phyloP scores from a whole-genome alignment of 92 coral and sea anemone genomes.

The Parazoanthus darwini region DNA sequence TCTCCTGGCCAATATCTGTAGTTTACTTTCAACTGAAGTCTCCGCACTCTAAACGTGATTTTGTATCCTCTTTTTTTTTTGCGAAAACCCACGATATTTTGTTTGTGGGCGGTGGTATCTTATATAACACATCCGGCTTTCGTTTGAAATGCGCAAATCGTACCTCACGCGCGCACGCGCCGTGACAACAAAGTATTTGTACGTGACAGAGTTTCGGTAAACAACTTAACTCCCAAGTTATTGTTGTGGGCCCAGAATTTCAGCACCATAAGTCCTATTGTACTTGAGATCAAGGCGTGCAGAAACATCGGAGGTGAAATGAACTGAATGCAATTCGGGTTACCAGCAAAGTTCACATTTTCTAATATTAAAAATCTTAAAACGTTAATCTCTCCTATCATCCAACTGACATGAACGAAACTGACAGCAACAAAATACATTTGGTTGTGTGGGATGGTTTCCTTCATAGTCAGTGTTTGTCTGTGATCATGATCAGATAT shows the following conservation, averaged over 20 bases:
- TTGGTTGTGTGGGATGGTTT: neutral
- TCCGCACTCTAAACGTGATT: neutral
- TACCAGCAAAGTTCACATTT: neutral
- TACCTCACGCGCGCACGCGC: neutral
- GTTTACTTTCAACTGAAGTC: neutral
- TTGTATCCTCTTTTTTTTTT: neutral
- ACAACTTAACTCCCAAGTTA: neutral
- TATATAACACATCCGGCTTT: neutral
- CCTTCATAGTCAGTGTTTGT: neutral
- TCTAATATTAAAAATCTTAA: neutral
- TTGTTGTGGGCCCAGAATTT: constrained; percentile 1
- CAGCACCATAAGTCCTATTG: neutral
- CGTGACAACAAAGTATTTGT: neutral
- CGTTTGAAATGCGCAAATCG: neutral
- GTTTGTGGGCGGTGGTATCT: neutral
- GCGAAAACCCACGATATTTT: neutral
- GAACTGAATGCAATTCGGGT: neutral
- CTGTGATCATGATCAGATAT: neutral
- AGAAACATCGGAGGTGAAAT: neutral
- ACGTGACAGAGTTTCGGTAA: constrained; percentile 7
- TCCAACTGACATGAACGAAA: neutral
- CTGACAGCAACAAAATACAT: neutral
- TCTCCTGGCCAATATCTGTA: neutral
- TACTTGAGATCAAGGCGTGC: neutral
- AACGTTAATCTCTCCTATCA: neutral